These are phyloP conservation scores for Anastrepha obliqua DNA, from an alignment of 1,140 invertebrate species.

Conservation along the genomic window DNA sequence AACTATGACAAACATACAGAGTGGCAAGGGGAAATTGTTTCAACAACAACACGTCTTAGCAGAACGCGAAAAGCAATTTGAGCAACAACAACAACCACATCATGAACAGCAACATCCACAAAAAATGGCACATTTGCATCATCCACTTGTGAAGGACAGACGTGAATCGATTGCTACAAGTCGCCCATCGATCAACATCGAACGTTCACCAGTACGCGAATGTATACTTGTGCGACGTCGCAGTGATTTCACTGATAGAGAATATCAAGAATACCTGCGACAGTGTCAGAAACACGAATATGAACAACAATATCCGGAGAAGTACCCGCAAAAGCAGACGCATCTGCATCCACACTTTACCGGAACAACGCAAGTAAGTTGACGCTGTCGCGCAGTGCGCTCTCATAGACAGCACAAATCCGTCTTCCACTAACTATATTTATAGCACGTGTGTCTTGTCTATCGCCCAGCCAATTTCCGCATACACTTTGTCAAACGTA, in stretches of 20 bases:
- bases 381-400: background rate
- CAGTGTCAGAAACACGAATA: constrained; percentile 33
- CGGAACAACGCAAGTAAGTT: background rate
- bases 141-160: constrained; percentile 53
- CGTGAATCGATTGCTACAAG: constrained; percentile 27
- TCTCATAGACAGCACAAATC: background rate
- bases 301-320: constrained; percentile 31
- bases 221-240: constrained; percentile 69
- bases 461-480: background rate
- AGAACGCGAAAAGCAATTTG: no score
- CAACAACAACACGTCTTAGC: no score
- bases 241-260: constrained; percentile 63
- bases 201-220: constrained; percentile 65
- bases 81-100: constrained; percentile 61
- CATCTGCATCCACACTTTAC: constrained; percentile 19
- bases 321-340: constrained; percentile 14
- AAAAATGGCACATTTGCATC: constrained; percentile 24
- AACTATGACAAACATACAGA: constrained; percentile 4
- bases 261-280: constrained; percentile 43
- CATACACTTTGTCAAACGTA: background rate
- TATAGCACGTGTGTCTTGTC: background rate
- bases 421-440: background rate
- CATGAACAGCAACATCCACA: constrained; percentile 59
- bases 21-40: constrained; percentile 13
- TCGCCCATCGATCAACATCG: constrained; percentile 44